Evolutionary conservation across 1,140 invertebrate species (phyloP).

Genomic region (Propsilocerus akamusi): DNA sequence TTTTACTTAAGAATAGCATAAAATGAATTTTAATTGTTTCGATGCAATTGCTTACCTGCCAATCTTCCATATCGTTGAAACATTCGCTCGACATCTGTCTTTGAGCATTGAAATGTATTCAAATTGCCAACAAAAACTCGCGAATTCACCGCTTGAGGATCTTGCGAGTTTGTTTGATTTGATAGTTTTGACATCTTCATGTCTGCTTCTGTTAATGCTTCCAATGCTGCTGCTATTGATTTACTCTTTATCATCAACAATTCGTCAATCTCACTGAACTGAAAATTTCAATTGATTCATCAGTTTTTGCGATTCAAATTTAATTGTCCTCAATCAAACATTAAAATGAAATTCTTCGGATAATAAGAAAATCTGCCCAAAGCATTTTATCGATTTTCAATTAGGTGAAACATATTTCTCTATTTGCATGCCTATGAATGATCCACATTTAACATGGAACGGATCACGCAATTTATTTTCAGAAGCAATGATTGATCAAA

Average conservation of each 20-base stretch:
- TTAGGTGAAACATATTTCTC: background rate
- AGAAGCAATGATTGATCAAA: background rate
- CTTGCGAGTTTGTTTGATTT: conserved; percentile 73
- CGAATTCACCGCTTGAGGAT: conserved; percentile 72
- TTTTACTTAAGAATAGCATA: too few species aligned
- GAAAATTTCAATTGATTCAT: too few species aligned
- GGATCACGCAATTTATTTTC: background rate
- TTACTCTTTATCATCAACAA: too few species aligned
- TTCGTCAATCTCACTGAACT: too few species aligned
- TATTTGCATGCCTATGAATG: background rate
- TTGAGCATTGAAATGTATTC: conserved; percentile 76
- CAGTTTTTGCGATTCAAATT: too few species aligned
- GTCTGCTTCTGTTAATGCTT: conserved; percentile 9
- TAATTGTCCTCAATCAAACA: too few species aligned
- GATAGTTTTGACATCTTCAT: conserved; percentile 72
- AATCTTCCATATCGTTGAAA: conserved; percentile 70
- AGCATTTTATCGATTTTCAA: conserved; percentile 3
- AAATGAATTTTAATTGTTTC: too few species aligned
- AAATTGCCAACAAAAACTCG: conserved; percentile 78
- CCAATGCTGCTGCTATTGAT: too few species aligned
- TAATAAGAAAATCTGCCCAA: too few species aligned
- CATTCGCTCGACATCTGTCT: conserved; percentile 74
- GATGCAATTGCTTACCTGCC: conserved; percentile 50
- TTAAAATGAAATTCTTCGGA: too few species aligned
- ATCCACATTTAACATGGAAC: too few species aligned